Evolutionary conservation across 2,888 invertebrate genomes (phyloP).

Genomic region (Pyrgus malvae): DNA sequence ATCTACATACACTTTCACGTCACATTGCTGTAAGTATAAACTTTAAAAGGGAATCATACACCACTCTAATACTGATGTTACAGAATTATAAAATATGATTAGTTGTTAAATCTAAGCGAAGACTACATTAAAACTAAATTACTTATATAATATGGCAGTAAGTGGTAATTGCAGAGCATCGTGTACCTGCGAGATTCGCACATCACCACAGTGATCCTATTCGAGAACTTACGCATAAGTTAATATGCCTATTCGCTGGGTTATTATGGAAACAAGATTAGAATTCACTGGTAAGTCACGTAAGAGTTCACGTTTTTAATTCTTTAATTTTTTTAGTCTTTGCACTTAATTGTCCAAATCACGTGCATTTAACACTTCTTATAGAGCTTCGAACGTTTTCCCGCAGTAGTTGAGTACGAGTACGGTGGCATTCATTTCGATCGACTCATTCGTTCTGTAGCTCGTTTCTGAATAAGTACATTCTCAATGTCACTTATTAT

Average conservation of each 20-base stretch:
- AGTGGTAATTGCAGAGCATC: conserved; percentile 56
- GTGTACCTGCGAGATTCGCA: conserved; percentile 67
- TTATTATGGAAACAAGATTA: conserved; percentile 48
- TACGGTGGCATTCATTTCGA: not conserved
- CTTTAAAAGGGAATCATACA: conserved; percentile 68
- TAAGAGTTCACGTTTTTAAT: conserved; percentile 23
- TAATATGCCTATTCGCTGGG: conserved; percentile 75
- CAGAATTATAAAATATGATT: conserved; percentile 59
- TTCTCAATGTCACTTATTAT: conserved; percentile 2
- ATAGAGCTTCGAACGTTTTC: not conserved
- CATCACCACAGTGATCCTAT: conserved; percentile 54
- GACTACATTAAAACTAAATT: conserved; percentile 66
- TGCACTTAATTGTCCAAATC: conserved; percentile 15
- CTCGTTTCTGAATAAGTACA: conserved; percentile 16
- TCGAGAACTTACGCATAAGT: conserved; percentile 60
- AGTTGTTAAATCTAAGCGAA: conserved; percentile 70
- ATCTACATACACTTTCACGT: conserved; percentile 64
- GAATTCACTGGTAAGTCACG: conserved; percentile 42
- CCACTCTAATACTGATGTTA: conserved; percentile 79
- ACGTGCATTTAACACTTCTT: conserved; percentile 2
- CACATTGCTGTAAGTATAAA: conserved; percentile 47
- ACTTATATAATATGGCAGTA: conserved; percentile 79
- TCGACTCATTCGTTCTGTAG: conserved; percentile 5
- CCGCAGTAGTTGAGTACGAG: not conserved
- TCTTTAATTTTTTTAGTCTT: conserved; percentile 10